These are phyloP conservation scores for Diploptera punctata DNA, from an alignment of 2,888 invertebrate species.

Conservation along the genomic window DNA sequence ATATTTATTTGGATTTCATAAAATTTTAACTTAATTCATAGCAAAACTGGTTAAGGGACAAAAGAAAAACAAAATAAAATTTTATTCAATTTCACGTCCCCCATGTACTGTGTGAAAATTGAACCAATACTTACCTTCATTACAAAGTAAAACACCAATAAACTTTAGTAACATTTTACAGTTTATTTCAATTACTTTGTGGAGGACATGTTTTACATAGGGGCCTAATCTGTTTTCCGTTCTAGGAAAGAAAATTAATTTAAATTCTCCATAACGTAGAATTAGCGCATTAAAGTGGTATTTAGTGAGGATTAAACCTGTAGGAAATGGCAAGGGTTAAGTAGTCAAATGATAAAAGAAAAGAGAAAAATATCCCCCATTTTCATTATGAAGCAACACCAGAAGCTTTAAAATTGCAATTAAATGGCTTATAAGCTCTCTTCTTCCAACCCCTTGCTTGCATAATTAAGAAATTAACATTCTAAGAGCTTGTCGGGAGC, in stretches of 20 bases:
- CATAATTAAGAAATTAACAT: constrained; percentile 44
- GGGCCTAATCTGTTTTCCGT: neutral
- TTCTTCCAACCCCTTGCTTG: constrained; percentile 26
- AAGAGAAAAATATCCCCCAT: neutral
- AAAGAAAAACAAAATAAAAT: no score
- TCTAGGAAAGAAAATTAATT: neutral
- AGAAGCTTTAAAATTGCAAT: constrained; percentile 29
- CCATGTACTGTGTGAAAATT: no score
- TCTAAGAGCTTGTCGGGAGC: neutral
- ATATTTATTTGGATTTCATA: no score
- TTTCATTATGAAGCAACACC: neutral
- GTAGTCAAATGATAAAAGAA: neutral
- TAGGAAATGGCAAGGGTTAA: constrained; percentile 5
- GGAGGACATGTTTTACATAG: no score
- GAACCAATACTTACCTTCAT: no score
- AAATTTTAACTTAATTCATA: no score
- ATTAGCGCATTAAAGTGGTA: constrained; percentile 17
- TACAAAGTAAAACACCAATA: no score
- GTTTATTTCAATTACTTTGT: no score
- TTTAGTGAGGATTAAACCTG: neutral
- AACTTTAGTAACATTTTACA: no score
- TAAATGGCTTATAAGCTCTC: constrained; percentile 32
- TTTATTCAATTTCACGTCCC: no score
- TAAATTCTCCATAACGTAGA: neutral
- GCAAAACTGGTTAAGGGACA: no score